Evolutionary conservation across 2,113 vertebrate genomes (phyloP), one percentile per base, ranked within the genome.

Genomic region (Orycteropus afer): DNA sequence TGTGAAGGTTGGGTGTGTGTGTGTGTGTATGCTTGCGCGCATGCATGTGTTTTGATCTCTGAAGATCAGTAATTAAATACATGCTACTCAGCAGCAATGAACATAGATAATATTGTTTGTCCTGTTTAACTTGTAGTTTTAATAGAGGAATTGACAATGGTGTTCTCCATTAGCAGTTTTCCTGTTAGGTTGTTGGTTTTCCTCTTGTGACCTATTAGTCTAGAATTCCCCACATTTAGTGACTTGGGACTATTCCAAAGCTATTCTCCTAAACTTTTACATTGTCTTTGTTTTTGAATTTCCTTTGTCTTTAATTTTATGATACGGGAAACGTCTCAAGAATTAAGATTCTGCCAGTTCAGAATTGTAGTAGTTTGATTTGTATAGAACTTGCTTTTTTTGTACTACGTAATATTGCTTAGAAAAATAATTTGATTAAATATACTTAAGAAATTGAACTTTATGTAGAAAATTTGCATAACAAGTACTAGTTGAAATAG

Each of bases 301-400:
- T 88, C 47, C 79, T 83, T 85, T 74, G 73, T 76, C 73, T 90
- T 90, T 89, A 37, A 65, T 78, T 94, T 95, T 86, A 22, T 80
- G 42, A 45, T 84, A 29, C n/a, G 42, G 4, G 73, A 69, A 93
- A 83, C 29, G 23, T 47, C 37, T 69, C 29, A 81, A 89, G 65
- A 94, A 65, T 55, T 81, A 42, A 14, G 22, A 90, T 73, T 94
- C 57, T 87, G 2, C n/a, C 83, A 45, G 67, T 76, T 69, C 27
- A 86, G 27, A 94, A 81, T 78, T 92, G 17, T 71, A 45, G n/a
- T 7, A 83, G 37, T 80, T 87, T 76, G 29, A 76, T 89, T 25
- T 93, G 10, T 90, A 5, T 88, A 45, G n/a, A 59, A 29, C 23
- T 95, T 89, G 10, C 15, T 53, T 49, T 76, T n/a, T 94, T 87